These are phyloP conservation scores for Xenentodon cancila DNA, from an alignment of 2,797 vertebrate genomes.

Conservation along the genomic window DNA sequence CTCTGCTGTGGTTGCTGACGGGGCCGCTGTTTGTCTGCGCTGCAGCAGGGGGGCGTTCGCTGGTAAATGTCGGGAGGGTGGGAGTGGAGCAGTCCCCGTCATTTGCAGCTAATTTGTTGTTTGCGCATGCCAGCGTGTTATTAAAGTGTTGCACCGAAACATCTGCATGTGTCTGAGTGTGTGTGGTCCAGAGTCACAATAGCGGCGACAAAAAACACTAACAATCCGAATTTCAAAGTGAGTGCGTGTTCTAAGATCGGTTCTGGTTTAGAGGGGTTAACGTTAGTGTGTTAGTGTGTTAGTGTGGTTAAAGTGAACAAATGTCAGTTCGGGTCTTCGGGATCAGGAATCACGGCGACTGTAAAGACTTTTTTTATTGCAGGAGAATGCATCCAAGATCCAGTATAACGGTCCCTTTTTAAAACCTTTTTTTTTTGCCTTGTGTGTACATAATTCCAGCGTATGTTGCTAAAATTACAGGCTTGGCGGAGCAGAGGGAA, in stretches of 20 bases:
- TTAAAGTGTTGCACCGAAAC: constrained; percentile 35
- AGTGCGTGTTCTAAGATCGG: too few species aligned
- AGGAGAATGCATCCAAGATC: neutral
- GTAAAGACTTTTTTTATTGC: neutral
- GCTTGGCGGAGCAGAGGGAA: constrained; percentile 65
- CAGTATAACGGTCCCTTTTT: too few species aligned
- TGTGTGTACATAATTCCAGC: neutral
- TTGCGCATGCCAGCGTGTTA: constrained; percentile 38
- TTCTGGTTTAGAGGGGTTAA: too few species aligned
- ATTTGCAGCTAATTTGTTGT: constrained; percentile 59
- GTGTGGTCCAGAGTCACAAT: neutral
- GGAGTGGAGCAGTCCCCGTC: constrained; percentile 19
- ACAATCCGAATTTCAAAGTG: too few species aligned
- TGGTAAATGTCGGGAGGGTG: constrained; percentile 35
- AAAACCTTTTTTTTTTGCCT: neutral
- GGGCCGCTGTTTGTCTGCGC: constrained; percentile 17
- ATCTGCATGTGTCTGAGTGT: constrained; percentile 14
- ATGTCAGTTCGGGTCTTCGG: too few species aligned
- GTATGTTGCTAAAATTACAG: constrained; percentile 75
- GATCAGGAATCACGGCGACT: too few species aligned
- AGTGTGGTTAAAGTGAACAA: too few species aligned
- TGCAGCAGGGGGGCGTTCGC: constrained; percentile 14
- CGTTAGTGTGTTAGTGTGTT: too few species aligned
- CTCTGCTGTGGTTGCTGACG: too few species aligned
- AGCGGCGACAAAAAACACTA: too few species aligned